Conservation (phyloP, 2,888 invertebrate genomes). For the Mythimna lalbum region DNA sequence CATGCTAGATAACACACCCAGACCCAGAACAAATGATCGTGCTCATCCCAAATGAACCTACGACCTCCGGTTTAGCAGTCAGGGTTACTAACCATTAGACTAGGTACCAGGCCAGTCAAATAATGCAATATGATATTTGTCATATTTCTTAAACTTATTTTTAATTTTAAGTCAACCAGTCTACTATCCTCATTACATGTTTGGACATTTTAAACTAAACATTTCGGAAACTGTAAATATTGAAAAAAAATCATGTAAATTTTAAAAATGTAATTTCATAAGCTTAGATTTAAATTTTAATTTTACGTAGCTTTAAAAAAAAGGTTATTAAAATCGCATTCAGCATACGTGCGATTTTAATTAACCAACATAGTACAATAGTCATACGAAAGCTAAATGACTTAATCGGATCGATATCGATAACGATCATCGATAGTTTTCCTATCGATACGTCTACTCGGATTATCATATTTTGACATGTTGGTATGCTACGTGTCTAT, state of each 20-base stretch:
- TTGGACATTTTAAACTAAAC: conserved; percentile 25
- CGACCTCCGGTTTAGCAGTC: no score
- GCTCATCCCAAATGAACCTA: no score
- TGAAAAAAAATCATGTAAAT: conserved; percentile 40
- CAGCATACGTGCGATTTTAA: conserved; percentile 46
- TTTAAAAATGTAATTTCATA: conserved; percentile 22
- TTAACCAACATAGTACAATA: conserved; percentile 49
- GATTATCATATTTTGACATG: conserved; percentile 32
- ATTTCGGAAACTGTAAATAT: conserved; percentile 51
- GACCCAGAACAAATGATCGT: no score
- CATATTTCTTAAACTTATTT: not conserved
- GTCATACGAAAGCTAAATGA: conserved; percentile 34
- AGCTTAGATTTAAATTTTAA: conserved; percentile 18
- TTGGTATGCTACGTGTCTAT: conserved; percentile 38
- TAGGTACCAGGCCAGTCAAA: no score
- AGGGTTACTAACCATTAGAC: no score
- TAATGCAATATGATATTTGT: not conserved
- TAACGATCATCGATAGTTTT: conserved; percentile 6
- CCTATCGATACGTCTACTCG: conserved; percentile 14
- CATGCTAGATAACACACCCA: no score
- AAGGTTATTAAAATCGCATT: conserved; percentile 14
- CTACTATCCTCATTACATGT: conserved; percentile 7
- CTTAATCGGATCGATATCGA: conserved; percentile 21
- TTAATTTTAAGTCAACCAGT: not conserved
- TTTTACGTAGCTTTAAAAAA: conserved; percentile 9